phyloP scores from a whole-genome alignment of 2,797 vertebrate species.

The Dipus sagitta region DNA sequence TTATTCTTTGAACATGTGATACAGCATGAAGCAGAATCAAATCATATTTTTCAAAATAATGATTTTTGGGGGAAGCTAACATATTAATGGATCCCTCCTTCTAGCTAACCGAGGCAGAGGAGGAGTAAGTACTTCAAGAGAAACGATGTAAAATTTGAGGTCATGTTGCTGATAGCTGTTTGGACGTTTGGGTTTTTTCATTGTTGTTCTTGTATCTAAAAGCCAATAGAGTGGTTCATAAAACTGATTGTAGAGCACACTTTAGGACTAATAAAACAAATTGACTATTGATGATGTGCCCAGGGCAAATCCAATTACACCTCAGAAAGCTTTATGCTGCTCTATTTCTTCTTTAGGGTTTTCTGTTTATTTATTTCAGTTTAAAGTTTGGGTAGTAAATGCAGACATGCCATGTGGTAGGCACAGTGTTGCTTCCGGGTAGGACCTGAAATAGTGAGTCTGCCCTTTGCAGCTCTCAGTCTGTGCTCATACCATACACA shows the following conservation, averaged over 20 bases:
- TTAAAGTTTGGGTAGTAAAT: conserved; percentile 64
- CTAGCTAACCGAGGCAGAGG: not conserved
- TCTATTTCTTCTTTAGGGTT: conserved; percentile 75
- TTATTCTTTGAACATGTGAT: not conserved
- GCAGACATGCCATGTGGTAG: not conserved
- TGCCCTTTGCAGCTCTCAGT: not conserved
- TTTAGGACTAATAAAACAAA: conserved; percentile 82
- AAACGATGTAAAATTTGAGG: conserved; percentile 67
- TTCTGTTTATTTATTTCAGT: conserved; percentile 76
- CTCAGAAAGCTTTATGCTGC: conserved; percentile 73
- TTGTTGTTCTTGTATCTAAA: conserved; percentile 68
- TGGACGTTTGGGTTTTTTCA: conserved; percentile 35
- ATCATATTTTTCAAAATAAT: not conserved
- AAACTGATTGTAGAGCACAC: conserved; percentile 78
- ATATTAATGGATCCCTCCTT: not conserved
- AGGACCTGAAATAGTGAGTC: not conserved
- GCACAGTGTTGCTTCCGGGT: not conserved
- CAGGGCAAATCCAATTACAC: conserved; percentile 78
- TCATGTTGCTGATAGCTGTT: conserved; percentile 58
- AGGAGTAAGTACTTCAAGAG: conserved; percentile 1
- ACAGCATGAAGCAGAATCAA: not conserved
- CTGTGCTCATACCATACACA: not conserved
- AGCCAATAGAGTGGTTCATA: conserved; percentile 76
- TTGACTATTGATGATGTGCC: conserved; percentile 79
- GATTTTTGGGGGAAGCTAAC: not conserved